Conservation (phyloP, 2,797 vertebrate genomes). For the Sebastes elongatus region DNA sequence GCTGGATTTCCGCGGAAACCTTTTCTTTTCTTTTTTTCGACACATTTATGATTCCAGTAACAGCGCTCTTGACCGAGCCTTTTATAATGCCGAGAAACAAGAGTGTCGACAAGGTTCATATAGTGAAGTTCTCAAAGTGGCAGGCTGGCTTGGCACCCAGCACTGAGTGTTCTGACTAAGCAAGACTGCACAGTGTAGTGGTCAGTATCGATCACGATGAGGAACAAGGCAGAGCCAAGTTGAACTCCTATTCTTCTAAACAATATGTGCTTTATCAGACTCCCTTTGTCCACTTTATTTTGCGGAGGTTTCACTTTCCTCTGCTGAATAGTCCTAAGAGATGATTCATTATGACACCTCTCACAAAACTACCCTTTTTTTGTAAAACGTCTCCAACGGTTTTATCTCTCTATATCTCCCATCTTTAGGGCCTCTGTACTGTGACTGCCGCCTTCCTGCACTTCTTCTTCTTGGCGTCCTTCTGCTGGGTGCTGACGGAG, state of each 20-base stretch:
- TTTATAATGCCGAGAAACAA: neutral
- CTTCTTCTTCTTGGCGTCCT: slow-evolving; percentile 99
- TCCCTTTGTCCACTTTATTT: slow-evolving; percentile 24
- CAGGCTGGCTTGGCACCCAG: slow-evolving; percentile 12
- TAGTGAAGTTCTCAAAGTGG: slow-evolving; percentile 25
- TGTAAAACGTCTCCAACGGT: neutral
- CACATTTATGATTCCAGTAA: neutral
- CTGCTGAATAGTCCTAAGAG: slow-evolving; percentile 7
- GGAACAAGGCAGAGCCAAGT: neutral
- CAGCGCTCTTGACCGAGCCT: neutral
- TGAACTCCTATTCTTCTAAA: neutral
- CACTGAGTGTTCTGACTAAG: slow-evolving; percentile 41
- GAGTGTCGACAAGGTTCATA: slow-evolving; percentile 3
- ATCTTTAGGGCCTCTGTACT: slow-evolving; percentile 91
- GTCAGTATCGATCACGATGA: slow-evolving; percentile 41
- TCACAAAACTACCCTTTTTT: neutral
- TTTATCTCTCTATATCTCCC: neutral
- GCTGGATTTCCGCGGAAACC: neutral
- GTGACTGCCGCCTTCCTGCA: slow-evolving; percentile 97
- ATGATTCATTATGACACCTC: slow-evolving; percentile 25
- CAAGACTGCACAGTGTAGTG: slow-evolving; percentile 26
- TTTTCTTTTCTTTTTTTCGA: neutral
- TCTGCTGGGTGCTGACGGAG: slow-evolving; percentile 99
- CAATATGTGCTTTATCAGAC: slow-evolving; percentile 19
- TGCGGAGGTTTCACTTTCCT: slow-evolving; percentile 26